Evolutionary conservation across 2,797 vertebrate species (phyloP).

Genomic region (Eurystomus glaucurus): DNA sequence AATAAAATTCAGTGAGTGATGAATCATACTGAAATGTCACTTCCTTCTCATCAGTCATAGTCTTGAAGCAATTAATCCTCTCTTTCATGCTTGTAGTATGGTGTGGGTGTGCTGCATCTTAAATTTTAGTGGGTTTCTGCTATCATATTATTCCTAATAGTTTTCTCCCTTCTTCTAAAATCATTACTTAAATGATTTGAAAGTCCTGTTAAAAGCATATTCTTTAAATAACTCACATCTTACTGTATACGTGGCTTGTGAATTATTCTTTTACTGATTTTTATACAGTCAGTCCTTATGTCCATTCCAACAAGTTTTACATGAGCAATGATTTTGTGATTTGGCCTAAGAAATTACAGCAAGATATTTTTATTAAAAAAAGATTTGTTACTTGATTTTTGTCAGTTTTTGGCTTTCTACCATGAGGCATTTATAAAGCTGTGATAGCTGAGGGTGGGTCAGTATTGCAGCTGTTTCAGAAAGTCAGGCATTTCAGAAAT

Average conservation of each 20-base stretch:
- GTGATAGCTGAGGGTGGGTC: not conserved
- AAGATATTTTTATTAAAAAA: not conserved
- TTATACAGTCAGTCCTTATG: not conserved
- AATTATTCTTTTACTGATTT: constrained; percentile 27
- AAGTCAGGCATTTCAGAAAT: not conserved
- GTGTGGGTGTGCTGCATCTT: constrained; percentile 5
- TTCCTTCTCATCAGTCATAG: constrained; percentile 56
- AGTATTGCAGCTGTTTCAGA: not conserved
- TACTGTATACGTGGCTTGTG: not conserved
- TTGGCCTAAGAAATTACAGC: not conserved
- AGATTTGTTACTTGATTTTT: not conserved
- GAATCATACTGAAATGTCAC: constrained; percentile 53
- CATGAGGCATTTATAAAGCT: not conserved
- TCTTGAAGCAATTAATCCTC: constrained; percentile 40
- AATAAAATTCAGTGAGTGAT: constrained; percentile 16
- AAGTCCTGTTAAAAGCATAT: constrained; percentile 10
- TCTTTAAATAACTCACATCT: not conserved
- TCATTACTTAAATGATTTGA: not conserved
- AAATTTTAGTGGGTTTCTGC: constrained; percentile 10
- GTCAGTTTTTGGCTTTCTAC: not conserved
- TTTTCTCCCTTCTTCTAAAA: not conserved
- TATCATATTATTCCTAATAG: not conserved
- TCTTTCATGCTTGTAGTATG: not conserved
- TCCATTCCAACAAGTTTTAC: not conserved
- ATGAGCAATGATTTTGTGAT: constrained; percentile 31